Evolutionary conservation across 1,140 invertebrate genomes (phyloP), one percentile per base, ranked within the genome.

Genomic region (Luehdorfia chinensis): DNA sequence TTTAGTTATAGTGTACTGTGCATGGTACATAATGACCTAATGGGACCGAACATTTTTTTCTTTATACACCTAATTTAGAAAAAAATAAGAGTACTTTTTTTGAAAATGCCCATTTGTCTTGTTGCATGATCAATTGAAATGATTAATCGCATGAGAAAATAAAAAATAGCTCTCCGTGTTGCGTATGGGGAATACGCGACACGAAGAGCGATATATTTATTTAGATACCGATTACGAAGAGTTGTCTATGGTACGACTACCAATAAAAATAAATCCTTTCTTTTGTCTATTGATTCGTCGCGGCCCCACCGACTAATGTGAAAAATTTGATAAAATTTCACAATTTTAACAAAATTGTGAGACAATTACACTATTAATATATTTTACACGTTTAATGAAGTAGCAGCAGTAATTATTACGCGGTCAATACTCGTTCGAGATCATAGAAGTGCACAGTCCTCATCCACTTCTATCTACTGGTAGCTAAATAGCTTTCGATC

Each of bases 211-310:
- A n/a, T n/a, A n/a, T n/a, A n/a, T n/a, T n/a, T n/a, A n/a, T n/a
- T n/a, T n/a, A n/a, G n/a, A n/a, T n/a, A n/a, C n/a, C n/a, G n/a
- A n/a, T n/a, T n/a, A n/a, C n/a, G n/a, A n/a, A n/a, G n/a, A n/a
- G 39, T 59, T 62, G 48, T 69, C 66, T 66, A 66, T 69, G 64
- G 16, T 32, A 50, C 47, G 23, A 55, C 44, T 53, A 59, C 58
- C 62, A 67, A 66, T 69, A 60, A 69, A 74, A 72, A 76, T 73
- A 80, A 75, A 65, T 64, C 65, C 59, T 59, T 69, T 72, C 57
- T 66, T 57, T 83, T 81, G 78, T 85, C 81, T 85, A 85, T 85
- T 84, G 81, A 81, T 84, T 83, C 74, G 63, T 84, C 56, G 77
- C 70, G 74, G 77, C 75, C 81, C 76, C 77, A 85, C 78, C 77